Conservation (phyloP, 2,888 invertebrate genomes). For the Anoplius nigerrimus region DNA sequence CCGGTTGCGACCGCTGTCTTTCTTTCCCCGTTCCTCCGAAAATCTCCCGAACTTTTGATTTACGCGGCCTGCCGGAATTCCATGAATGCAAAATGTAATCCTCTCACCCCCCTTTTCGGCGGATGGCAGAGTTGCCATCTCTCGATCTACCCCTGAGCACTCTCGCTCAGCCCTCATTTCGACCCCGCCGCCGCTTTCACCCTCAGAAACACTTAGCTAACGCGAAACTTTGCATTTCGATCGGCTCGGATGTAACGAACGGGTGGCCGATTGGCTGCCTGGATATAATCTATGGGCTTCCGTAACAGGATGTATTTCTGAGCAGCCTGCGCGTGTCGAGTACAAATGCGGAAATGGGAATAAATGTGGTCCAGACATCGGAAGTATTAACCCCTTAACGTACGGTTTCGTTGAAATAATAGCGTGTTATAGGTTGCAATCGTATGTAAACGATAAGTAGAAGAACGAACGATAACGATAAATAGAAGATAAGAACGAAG, state of each 20-base stretch:
- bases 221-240: conserved; percentile 61
- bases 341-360: too few relatives aligned
- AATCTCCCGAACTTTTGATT: conserved; percentile 63
- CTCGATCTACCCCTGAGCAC: background rate
- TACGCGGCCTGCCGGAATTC: conserved; percentile 64
- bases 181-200: conserved; percentile 15
- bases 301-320: background rate
- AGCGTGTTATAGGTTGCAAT: too few relatives aligned
- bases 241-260: conserved; percentile 56
- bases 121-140: background rate
- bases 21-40: conserved; percentile 11
- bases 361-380: too few relatives aligned
- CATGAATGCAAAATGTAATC: conserved; percentile 71
- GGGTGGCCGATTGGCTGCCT: conserved; percentile 30
- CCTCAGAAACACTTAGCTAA: conserved; percentile 12
- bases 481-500: too few relatives aligned
- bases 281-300: conserved; percentile 40
- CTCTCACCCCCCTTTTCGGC: conserved; percentile 19
- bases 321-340: too few relatives aligned
- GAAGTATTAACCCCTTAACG: too few relatives aligned
- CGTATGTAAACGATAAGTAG: too few relatives aligned
- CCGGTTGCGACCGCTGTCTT: conserved; percentile 5
- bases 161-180: conserved; percentile 17
- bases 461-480: too few relatives aligned
- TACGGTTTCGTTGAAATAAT: too few relatives aligned